Base-by-base conservation (phyloP, 2,113 vertebrate genomes). In the Columba janthina region DNA sequence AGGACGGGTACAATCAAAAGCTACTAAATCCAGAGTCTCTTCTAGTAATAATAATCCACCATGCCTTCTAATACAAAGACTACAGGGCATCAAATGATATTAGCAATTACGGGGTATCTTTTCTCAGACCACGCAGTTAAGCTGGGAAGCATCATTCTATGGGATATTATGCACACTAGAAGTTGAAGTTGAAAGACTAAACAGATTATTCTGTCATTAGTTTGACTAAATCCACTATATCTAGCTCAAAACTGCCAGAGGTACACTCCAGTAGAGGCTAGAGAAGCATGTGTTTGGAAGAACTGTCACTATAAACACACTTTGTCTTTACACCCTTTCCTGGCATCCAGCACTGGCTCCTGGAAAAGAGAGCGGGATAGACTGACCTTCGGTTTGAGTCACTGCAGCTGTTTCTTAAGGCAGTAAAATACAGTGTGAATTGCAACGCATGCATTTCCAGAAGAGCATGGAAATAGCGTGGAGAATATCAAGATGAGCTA, bases 271-370 rank as follows among this genome's bases (percentile, higher is more conserved):
- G 54, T 6, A 85, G 64, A 85, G 50, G 48, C 54, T 38, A 65
- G 32, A 79, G 40, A 60, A 89, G 34, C 11, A n/a, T 1, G 6
- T 24, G 64, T 20, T 75, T 79, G 24, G 44, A 78, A 50, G 46
- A 57, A 75, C 2, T 0, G 0, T 53, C 0, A 0, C 36, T 65
- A 10, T 38, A 61, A 79, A 50, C 12, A 2, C 12, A 21, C 19
- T 85, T 24, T 60, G 66, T 57, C 62, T 58, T 79, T 79, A 65
- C 21, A 53, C n/a, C 19, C 29, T 65, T 91, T 61, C 44, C 62
- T 67, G 73, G 53, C 50, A 91, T 15, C 34, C 26, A 48, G 36
- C 51, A 56, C 17, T 36, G 18, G 31, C 31, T 88, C 24, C 62
- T 40, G 28, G 74, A 75, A 87, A 65, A 82, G 56, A 51, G 56